phyloP scores from a whole-genome alignment of 2,113 vertebrate genomes.

The Benthochromis sp. region DNA sequence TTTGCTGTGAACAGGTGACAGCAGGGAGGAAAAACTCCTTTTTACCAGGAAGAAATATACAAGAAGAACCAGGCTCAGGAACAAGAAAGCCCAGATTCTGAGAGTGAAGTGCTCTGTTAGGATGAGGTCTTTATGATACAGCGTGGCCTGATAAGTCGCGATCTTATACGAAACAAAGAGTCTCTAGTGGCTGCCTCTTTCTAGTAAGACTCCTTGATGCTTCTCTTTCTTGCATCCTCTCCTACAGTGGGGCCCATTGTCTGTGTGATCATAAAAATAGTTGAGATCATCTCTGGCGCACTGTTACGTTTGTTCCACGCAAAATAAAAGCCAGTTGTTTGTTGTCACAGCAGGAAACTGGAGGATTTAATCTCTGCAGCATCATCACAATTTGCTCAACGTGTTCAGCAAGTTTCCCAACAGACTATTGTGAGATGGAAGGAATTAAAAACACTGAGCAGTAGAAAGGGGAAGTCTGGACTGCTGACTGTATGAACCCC shows the following conservation, averaged over 20 bases:
- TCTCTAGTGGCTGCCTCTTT: background rate
- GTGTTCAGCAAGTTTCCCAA: background rate
- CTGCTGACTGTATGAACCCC: background rate
- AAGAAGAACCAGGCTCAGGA: background rate
- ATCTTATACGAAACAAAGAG: background rate
- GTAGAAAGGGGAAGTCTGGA: slow-evolving; percentile 12
- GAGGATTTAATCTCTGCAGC: background rate
- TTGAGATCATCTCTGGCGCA: background rate
- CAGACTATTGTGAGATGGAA: background rate
- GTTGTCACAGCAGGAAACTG: background rate
- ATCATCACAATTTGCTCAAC: background rate
- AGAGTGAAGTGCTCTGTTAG: background rate
- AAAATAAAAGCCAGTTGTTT: background rate
- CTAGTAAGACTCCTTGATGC: background rate
- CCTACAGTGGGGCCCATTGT: background rate
- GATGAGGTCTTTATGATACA: background rate
- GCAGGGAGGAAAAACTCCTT: background rate
- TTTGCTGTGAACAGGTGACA: background rate
- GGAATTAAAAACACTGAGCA: background rate
- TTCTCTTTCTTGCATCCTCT: background rate
- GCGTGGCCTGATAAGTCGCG: background rate
- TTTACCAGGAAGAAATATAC: background rate
- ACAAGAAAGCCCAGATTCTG: background rate
- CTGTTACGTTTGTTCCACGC: background rate
- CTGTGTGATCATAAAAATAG: background rate